phyloP scores from a whole-genome alignment of 2,113 vertebrate species.

The Podiceps cristatus region DNA sequence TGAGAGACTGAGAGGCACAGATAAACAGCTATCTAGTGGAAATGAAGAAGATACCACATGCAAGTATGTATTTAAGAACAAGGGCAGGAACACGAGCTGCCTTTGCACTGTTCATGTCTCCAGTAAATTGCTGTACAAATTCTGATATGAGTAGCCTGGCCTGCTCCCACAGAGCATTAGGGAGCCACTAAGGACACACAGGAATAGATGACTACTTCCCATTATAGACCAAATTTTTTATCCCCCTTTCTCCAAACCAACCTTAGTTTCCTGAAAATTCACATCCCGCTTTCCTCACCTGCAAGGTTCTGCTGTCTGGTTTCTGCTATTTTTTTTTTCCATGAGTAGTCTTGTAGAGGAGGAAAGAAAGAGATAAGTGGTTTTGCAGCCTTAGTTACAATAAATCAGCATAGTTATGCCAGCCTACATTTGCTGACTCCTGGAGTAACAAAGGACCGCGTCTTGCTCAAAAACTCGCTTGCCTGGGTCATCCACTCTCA shows the following conservation, averaged over 20 bases:
- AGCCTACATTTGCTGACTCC: neutral
- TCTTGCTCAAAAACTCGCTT: neutral
- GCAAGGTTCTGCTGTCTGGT: neutral
- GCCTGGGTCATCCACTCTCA: neutral
- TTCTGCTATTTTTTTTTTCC: neutral
- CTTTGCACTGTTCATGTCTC: neutral
- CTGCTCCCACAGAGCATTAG: neutral
- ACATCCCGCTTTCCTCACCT: neutral
- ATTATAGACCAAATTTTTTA: neutral
- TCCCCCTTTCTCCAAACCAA: neutral
- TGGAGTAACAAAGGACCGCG: neutral
- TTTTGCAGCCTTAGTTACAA: neutral
- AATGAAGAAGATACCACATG: neutral
- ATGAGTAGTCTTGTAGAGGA: neutral
- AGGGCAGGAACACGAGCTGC: neutral
- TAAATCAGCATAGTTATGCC: neutral
- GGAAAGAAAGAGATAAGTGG: neutral
- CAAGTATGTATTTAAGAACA: neutral
- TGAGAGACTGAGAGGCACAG: conserved; percentile 1
- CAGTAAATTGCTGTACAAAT: neutral
- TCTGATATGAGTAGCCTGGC: neutral
- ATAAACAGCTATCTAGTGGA: neutral
- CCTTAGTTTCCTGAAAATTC: neutral
- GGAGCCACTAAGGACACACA: neutral
- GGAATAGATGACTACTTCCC: neutral